Evolutionary conservation across 2,113 vertebrate species (phyloP), one percentile per base, ranked within the genome.

Genomic region (Proterorhinus semilunaris): DNA sequence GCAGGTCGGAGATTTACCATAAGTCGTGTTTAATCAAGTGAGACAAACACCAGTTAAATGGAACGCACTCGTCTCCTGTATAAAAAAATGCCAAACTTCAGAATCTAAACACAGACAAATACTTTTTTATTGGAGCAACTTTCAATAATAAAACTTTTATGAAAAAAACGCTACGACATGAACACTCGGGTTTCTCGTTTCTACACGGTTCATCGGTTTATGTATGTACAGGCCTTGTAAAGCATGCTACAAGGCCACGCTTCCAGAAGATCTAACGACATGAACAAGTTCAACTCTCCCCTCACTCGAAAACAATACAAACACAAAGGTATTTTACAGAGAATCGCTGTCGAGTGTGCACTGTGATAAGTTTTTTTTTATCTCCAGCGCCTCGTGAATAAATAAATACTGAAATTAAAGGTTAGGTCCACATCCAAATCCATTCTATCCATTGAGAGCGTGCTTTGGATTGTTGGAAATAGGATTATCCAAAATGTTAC

Each of bases 61-160:
- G 27, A 36, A 36, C 27, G 27, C 2, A 21, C 21, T 21, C 2
- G 21, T 36, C 1, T 36, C 27, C 2, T 3, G 2, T 36, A 4
- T 36, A 36, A 3, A 36, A 36, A 21, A 36, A 3, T 2, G 27
- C 27, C 27, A 36, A 0, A 36, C 27, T 36, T 36, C 27, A 3
- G 27, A 36, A 36, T 36, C 27, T 36, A 5, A 36, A 36, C 27
- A 36, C 27, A 36, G 27, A 36, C 27, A 36, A 36, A 88, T 87
- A 91, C 85, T 75, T 86, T 86, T 89, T 89, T 89, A 89, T 90
- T 84, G 75, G 86, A 84, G 84, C 86, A 90, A 89, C 27, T 90
- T 86, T 86, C 84, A 79, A 84, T 77, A 84, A 87, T 85, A 88
- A 87, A 89, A 45, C 42, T 82, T 88, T 86, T 85, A 88, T 88